Evolutionary conservation across 1,140 invertebrate species (phyloP).

Genomic region (Bacillus rossius): DNA sequence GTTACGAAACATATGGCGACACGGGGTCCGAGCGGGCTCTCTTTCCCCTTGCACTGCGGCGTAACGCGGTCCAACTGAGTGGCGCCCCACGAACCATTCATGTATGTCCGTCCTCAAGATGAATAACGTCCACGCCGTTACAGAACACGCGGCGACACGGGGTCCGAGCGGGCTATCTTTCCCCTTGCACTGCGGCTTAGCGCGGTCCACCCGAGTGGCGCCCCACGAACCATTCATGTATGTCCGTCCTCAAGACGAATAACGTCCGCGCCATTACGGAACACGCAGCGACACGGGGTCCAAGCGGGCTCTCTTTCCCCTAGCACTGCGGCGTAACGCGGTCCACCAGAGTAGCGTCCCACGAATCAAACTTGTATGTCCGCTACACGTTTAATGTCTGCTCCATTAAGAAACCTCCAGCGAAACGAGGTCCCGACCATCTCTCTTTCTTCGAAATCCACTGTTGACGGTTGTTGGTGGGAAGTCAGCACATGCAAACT

Average conservation of each 20-base stretch:
- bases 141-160: not conserved
- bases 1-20: not conserved
- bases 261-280: not conserved
- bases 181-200: not conserved
- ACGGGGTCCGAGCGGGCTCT: not conserved
- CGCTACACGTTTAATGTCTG: not conserved
- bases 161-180: not conserved
- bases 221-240: no score
- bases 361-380: no score
- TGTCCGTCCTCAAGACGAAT: not conserved
- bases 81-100: not conserved
- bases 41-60: not conserved
- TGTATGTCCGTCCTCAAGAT: not conserved
- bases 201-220: not conserved
- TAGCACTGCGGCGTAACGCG: not conserved
- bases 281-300: not conserved
- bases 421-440: not conserved
- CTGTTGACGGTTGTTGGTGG: no score
- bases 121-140: not conserved
- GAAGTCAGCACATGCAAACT: no score
- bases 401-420: not conserved
- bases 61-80: not conserved
- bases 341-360: not conserved
- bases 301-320: not conserved
- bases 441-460: not conserved